A percentile compares a stretch with the other conserved stretches of the same genome.
These are phyloP conservation scores for Macroglossus sobrinus DNA, from an alignment of 2,113 vertebrate species.

Conservation along the genomic window DNA sequence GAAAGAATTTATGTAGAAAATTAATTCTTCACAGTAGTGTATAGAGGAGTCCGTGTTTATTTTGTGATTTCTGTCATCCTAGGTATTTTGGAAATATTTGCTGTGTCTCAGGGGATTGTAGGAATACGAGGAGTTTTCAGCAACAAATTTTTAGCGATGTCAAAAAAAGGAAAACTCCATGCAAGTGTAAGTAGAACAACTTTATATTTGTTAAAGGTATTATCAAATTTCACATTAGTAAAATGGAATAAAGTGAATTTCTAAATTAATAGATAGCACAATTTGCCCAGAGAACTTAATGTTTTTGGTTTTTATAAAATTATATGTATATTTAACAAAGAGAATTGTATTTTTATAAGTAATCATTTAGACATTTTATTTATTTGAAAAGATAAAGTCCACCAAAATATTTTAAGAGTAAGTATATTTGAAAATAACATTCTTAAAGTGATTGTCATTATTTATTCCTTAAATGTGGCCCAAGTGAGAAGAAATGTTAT, in stretches of 20 bases:
- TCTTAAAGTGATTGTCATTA: background rate
- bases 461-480: background rate
- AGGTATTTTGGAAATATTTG: conserved; percentile 99
- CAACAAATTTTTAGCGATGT: conserved; percentile 99
- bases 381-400: background rate
- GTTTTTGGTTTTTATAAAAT: background rate
- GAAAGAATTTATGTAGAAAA: conserved; percentile 23
- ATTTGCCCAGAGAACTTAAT: background rate
- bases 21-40: conserved; percentile 68
- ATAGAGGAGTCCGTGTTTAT: conserved; percentile 83
- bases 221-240: background rate
- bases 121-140: conserved; percentile 98
- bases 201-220: conserved; percentile 68
- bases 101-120: conserved; percentile 97
- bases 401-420: background rate
- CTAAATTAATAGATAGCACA: background rate
- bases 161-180: conserved; percentile 97
- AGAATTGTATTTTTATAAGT: conserved; percentile 8
- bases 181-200: conserved; percentile 91
- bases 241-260: background rate
- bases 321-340: conserved; percentile 1
- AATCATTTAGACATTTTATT: background rate
- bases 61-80: conserved; percentile 89
- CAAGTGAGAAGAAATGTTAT: background rate
- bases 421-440: background rate